Evolutionary conservation across 2,113 vertebrate genomes (phyloP).

Genomic region (Hippocampus comes): DNA sequence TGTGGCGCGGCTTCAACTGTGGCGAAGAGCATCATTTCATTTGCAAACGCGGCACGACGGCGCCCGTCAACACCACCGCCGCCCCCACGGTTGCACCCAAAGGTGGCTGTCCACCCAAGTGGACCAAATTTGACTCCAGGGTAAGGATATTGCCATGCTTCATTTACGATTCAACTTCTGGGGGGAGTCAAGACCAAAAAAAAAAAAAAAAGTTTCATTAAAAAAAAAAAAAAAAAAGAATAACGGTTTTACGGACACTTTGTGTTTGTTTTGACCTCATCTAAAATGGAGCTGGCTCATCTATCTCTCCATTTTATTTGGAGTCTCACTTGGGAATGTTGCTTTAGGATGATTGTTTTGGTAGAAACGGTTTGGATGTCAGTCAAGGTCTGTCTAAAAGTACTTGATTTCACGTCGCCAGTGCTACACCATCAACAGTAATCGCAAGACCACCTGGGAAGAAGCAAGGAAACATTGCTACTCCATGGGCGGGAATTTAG

Average conservation of each 20-base stretch:
- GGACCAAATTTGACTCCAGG: constrained; percentile 75
- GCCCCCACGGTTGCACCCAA: constrained; percentile 66
- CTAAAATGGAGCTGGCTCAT: too few species aligned
- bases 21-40: constrained; percentile 76
- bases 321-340: neutral
- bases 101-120: constrained; percentile 79
- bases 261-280: too few species aligned
- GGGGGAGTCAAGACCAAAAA: too few species aligned
- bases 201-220: too few species aligned
- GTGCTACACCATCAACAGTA: constrained; percentile 82
- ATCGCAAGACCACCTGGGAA: constrained; percentile 72
- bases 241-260: too few species aligned
- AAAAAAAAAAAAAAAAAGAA: too few species aligned
- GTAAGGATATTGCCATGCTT: constrained; percentile 60
- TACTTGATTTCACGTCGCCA: constrained; percentile 36
- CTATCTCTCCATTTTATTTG: neutral
- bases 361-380: too few species aligned
- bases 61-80: constrained; percentile 76
- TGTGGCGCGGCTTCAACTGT: constrained; percentile 86
- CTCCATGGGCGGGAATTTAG: constrained; percentile 76
- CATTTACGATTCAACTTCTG: neutral
- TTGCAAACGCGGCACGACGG: constrained; percentile 79
- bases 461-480: constrained; percentile 77
- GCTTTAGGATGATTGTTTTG: neutral
- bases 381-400: neutral